These are phyloP conservation scores for Euphonia xanthogaster DNA, from an alignment of 2,797 vertebrate genomes.

Conservation along the genomic window DNA sequence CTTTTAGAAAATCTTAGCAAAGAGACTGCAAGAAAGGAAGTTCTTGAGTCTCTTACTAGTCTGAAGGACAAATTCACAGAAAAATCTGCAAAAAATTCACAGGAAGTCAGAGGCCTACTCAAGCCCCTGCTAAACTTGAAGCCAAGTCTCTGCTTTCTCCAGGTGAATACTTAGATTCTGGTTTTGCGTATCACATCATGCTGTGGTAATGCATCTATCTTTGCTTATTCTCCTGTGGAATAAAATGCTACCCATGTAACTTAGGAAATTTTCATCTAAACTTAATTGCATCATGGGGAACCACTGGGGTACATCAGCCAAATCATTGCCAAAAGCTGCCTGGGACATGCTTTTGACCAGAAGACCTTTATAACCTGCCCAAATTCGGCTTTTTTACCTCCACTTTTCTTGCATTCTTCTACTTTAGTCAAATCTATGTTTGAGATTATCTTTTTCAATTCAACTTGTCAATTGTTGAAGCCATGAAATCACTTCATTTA, in stretches of 20 bases:
- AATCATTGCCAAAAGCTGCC: background rate
- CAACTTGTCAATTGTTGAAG: background rate
- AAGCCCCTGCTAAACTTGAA: background rate
- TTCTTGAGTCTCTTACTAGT: background rate
- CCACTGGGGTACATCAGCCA: background rate
- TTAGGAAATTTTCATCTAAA: background rate
- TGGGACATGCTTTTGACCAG: background rate
- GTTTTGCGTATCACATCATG: background rate
- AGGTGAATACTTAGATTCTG: background rate
- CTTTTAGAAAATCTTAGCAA: background rate
- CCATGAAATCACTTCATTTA: background rate
- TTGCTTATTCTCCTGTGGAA: background rate
- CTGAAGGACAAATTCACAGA: background rate
- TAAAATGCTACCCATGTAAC: background rate
- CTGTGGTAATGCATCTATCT: background rate
- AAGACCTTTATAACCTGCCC: background rate
- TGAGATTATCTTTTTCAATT: background rate
- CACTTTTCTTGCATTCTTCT: background rate
- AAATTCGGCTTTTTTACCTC: accelerated
- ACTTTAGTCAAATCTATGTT: background rate
- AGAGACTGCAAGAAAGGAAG: background rate
- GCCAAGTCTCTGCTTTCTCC: background rate
- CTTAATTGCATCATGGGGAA: background rate
- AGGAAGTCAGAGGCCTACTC: background rate
- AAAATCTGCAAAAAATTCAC: background rate